Percentiles rank a stretch among this genome's conserved stretches.
phyloP scores from a whole-genome alignment of 2,797 vertebrate species.

The Hirundo rustica region DNA sequence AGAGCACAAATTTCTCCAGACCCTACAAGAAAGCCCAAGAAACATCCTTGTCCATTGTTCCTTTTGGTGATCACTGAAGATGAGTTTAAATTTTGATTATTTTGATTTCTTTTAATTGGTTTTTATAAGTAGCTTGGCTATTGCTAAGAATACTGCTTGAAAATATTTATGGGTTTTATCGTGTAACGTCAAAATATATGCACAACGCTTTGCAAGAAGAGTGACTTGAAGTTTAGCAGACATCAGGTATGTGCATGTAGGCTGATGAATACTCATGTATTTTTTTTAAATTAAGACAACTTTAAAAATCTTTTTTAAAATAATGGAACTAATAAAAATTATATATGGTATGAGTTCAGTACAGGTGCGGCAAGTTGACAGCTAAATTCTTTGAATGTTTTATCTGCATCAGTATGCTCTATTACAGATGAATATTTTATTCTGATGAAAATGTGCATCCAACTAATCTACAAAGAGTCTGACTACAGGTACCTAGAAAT shows the following conservation, averaged over 20 bases:
- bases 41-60: background rate
- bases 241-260: background rate
- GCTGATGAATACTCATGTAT: background rate
- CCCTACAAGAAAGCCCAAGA: background rate
- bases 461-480: background rate
- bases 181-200: background rate
- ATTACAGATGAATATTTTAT: background rate
- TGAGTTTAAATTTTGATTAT: background rate
- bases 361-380: background rate
- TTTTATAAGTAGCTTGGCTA: background rate
- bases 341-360: background rate
- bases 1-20: background rate
- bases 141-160: background rate
- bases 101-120: background rate
- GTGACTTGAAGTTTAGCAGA: background rate
- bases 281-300: background rate
- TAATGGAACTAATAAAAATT: background rate
- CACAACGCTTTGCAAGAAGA: rapidly evolving
- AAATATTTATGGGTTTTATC: background rate
- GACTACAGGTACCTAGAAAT: background rate
- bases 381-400: background rate
- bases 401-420: background rate
- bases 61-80: background rate
- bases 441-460: background rate
- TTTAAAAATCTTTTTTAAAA: background rate